phyloP scores from a whole-genome alignment of 2,797 vertebrate species.

The Semotilus atromaculatus region DNA sequence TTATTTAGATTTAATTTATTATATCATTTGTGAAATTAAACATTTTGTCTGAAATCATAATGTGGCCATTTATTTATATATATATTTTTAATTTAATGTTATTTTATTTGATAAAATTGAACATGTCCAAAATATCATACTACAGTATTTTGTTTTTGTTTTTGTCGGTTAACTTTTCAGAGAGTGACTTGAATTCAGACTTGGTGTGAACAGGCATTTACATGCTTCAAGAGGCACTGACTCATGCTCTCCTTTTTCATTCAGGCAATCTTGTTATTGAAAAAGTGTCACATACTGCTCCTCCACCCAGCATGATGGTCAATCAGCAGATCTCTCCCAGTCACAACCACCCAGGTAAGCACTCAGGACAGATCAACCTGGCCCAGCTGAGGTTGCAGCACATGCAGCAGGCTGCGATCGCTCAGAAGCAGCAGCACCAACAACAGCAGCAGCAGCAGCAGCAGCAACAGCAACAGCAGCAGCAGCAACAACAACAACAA shows the following conservation, averaged over 20 bases:
- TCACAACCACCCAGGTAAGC: conserved; percentile 86
- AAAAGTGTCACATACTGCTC: conserved; percentile 87
- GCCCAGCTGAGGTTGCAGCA: conserved; percentile 96
- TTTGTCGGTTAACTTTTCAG: neutral
- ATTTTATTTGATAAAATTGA: neutral
- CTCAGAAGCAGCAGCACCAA: conserved; percentile 86
- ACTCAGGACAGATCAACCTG: conserved; percentile 94
- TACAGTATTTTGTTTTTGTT: neutral
- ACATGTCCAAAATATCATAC: neutral
- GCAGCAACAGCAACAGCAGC: conserved; percentile 86
- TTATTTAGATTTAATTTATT: neutral
- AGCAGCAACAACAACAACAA: conserved; percentile 88
- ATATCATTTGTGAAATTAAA: neutral
- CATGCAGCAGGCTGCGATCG: conserved; percentile 90
- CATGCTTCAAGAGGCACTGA: neutral
- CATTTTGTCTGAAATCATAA: neutral
- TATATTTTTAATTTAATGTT: neutral
- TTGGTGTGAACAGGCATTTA: neutral
- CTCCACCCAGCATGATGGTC: conserved; percentile 87
- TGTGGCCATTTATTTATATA: neutral
- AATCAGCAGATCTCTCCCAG: conserved; percentile 90
- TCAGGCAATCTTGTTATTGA: conserved; percentile 96
- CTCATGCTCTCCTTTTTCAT: neutral
- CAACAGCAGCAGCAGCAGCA: conserved; percentile 86
- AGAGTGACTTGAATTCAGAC: neutral